Evolutionary conservation across 2,113 vertebrate genomes (phyloP).

Genomic region (Octodon degus): DNA sequence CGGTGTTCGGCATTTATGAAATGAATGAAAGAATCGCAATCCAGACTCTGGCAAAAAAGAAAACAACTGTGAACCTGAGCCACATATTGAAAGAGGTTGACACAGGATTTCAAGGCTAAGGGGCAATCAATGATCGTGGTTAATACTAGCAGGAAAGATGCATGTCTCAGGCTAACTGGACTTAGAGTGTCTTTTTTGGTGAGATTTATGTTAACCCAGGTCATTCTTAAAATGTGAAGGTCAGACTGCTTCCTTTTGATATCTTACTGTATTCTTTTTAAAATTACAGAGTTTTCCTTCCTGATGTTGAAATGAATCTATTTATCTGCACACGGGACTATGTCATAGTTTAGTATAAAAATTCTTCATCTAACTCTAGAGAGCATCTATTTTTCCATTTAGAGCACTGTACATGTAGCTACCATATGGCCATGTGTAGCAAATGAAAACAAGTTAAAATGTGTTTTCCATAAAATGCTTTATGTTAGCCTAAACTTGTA

Average conservation of each 20-base stretch:
- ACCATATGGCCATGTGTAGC: background rate
- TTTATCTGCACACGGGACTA: background rate
- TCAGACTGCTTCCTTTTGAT: background rate
- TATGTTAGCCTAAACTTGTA: constrained; percentile 19
- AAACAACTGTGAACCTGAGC: background rate
- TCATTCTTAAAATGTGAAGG: background rate
- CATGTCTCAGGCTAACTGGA: background rate
- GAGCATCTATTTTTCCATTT: constrained; percentile 16
- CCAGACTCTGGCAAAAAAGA: background rate
- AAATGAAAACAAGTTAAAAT: constrained; percentile 49
- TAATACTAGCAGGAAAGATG: fast-evolving
- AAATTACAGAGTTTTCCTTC: background rate
- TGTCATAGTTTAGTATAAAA: background rate
- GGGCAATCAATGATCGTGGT: background rate
- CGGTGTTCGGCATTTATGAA: background rate
- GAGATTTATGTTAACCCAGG: background rate
- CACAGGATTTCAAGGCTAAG: background rate
- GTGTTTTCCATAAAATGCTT: constrained; percentile 52
- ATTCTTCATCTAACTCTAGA: constrained; percentile 12
- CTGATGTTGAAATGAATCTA: constrained; percentile 2
- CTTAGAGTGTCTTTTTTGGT: background rate
- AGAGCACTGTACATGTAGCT: background rate
- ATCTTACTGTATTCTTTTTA: constrained; percentile 26
- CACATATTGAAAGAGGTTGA: background rate
- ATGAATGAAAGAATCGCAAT: background rate